Evolutionary conservation across 1,140 invertebrate genomes (phyloP), one percentile per base, ranked within the genome.

Genomic region (Cylas formicarius): DNA sequence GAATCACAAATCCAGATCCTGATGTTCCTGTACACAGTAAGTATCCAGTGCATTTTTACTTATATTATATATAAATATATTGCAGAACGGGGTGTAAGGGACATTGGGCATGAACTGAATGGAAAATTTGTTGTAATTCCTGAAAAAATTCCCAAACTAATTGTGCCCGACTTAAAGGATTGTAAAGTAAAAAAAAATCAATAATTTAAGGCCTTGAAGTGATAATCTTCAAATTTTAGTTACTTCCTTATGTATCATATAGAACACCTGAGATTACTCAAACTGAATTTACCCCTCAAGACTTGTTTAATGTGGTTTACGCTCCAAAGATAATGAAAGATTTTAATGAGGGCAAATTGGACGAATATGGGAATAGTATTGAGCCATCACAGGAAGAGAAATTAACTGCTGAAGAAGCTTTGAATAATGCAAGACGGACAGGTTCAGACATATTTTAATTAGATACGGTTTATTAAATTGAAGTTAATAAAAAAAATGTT

Each of bases 211-310:
- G n/a, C n/a, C n/a, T n/a, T n/a, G n/a, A n/a, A 41, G 11, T 48
- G n/a, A 22, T 31, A n/a, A n/a, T n/a, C n/a, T n/a, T n/a, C n/a
- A n/a, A n/a, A n/a, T 80, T 76, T 34, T 64, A 80, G 68, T 69
- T 97, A 17, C 94, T 93, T 67, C 90, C 94, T 0, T 97, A 97
- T 61, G 93, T 97, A 0, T 90, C 89, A 0, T 97, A 96, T 56
- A 76, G 75, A 66, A 75, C 77, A 0, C 67, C 74, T 7, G 80
- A 90, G 38, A 73, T 93, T 3, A 60, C 70, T 9, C 84, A 91
- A 63, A 74, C 78, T 6, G 77, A 86, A 65, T 90, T 92, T 53
- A 91, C 87, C 10, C 69, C 90, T 6, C 62, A 90, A 68, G 79
- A 90, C 62, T 70, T 96, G 11, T 96, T 95, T 62, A 73, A 89